These are phyloP conservation scores for Achatina immaculata DNA, from an alignment of 1,140 invertebrate genomes.

Conservation along the genomic window DNA sequence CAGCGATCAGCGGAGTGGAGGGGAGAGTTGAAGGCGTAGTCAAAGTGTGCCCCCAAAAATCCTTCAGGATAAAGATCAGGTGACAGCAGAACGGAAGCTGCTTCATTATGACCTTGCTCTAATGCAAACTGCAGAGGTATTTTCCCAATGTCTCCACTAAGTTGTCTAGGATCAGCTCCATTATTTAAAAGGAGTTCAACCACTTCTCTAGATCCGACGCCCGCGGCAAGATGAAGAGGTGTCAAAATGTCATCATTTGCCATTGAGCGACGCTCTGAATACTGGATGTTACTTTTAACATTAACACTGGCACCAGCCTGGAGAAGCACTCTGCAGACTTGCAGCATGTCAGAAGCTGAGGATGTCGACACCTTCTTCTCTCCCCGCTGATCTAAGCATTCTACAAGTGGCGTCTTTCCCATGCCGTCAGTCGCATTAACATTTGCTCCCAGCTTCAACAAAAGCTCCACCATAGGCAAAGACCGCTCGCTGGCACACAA, in stretches of 20 bases:
- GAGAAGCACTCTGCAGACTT: background rate
- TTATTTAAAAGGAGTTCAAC: constrained; percentile 19
- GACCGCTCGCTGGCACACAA: constrained; percentile 3
- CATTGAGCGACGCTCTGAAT: constrained; percentile 24
- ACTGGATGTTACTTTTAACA: constrained; percentile 21
- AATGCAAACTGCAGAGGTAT: constrained; percentile 28
- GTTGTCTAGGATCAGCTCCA: constrained; percentile 13
- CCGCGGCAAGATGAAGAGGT: constrained; percentile 13
- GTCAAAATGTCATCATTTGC: constrained; percentile 22
- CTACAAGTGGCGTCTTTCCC: background rate
- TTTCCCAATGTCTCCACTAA: constrained; percentile 29
- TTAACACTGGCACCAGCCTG: constrained; percentile 16
- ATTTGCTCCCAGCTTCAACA: constrained; percentile 9
- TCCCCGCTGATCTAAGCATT: background rate
- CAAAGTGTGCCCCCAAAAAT: background rate
- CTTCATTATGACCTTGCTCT: constrained; percentile 25
- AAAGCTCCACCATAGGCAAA: background rate
- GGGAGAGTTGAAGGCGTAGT: constrained; percentile 24
- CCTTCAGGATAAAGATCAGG: constrained; percentile 8
- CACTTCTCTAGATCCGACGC: constrained; percentile 14
- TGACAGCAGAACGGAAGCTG: background rate
- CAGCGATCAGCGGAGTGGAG: constrained; percentile 28
- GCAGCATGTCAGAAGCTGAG: background rate
- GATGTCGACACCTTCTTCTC: background rate
- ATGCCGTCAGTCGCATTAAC: constrained; percentile 9